phyloP scores from a whole-genome alignment of 1,140 invertebrate genomes.

The Nautilus pompilius region DNA sequence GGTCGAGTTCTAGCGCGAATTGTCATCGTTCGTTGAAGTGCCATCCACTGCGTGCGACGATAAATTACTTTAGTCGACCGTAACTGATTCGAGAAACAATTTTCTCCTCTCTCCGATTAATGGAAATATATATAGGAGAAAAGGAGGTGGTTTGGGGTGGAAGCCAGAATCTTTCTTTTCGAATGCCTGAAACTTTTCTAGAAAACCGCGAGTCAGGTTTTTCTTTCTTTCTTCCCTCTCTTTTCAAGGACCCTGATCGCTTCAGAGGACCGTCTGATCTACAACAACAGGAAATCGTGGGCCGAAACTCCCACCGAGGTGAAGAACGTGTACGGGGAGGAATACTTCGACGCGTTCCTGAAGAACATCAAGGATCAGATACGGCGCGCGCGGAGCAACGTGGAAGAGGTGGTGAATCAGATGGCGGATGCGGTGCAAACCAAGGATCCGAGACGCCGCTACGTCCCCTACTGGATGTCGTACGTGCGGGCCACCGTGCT shows the following conservation, averaged over 20 bases:
- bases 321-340: slow-evolving; percentile 44
- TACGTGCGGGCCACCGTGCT: slow-evolving; percentile 32
- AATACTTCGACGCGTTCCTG: slow-evolving; percentile 44
- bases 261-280: slow-evolving; percentile 29
- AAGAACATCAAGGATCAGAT: slow-evolving; percentile 32
- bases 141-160: too few relatives aligned
- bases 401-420: slow-evolving; percentile 37
- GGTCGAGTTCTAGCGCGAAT: too few relatives aligned
- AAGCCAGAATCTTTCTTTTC: not conserved
- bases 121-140: too few relatives aligned
- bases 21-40: too few relatives aligned
- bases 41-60: too few relatives aligned
- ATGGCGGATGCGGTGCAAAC: slow-evolving; percentile 42
- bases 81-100: too few relatives aligned
- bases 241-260: not conserved
- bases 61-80: too few relatives aligned
- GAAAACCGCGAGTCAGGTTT: not conserved
- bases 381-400: slow-evolving; percentile 36
- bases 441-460: slow-evolving; percentile 28
- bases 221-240: not conserved
- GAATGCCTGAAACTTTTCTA: not conserved
- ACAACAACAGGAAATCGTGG: slow-evolving; percentile 42
- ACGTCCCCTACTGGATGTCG: slow-evolving; percentile 40
- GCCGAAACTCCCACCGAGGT: slow-evolving; percentile 43
- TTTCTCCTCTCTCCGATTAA: too few relatives aligned